Evolutionary conservation across 2,888 invertebrate species (phyloP), one percentile per base, ranked within the genome.

Genomic region (Trisateles emortualis): DNA sequence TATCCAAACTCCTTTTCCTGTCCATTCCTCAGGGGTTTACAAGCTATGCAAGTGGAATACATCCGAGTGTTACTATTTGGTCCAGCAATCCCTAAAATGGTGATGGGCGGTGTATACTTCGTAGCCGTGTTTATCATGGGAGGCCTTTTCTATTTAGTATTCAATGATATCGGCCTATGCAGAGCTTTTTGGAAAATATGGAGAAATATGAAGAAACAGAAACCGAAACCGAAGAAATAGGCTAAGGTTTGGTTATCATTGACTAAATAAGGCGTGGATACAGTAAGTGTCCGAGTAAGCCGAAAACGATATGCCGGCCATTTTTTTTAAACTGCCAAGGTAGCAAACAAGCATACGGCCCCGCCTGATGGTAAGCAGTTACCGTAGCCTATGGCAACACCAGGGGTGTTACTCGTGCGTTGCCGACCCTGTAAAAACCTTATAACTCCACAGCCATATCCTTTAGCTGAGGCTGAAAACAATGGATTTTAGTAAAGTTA

Each of bases 11-110:
- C 16, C 3, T 3, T 16, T 24, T 24, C 41, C 14, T 32, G 5
- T 41, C 65, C 61, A 52, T 35, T 57, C 66, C 71, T 66, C 82
- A 97, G 97, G 97, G 97, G 97, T 44, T 85, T 97, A 44, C 97
- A 97, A 89, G 96, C 97, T 1, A 92, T 96, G 68, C 94, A 95
- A 14, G 88, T 95, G 8, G 98, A 98, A 87, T 98, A 98, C 76
- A 81, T 95, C 3, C 93, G 97, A 29, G 96, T 96, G 1, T 84
- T 94, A 8, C 78, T 97, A 3, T 94, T 97, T 69, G 97, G 97
- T 4, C 85, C 92, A 2, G 52, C 95, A 6, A 65, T 97, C 22
- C 96, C 97, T 0, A 97, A 96, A 84, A 62, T 96, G 14, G 94
- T 95, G 0, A 88, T 96, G 65, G 89, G 83, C 0, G 51, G 93